Conservation (phyloP, 2,797 vertebrate genomes). For the Ctenopoma kingsleyae region DNA sequence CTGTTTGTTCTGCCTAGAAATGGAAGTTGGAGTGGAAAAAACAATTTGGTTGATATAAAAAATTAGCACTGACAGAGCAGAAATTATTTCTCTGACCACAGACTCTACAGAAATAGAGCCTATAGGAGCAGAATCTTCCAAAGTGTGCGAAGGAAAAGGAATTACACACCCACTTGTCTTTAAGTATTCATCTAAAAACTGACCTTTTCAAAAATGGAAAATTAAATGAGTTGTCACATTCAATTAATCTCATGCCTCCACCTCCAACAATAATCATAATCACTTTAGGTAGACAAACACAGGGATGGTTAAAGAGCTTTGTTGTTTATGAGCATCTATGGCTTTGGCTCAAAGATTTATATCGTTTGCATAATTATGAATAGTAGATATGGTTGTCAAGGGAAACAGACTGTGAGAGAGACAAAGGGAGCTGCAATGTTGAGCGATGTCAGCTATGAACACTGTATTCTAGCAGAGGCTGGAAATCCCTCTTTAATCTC, state of each 20-base stretch:
- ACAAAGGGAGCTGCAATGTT: slow-evolving; percentile 21
- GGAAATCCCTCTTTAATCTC: slow-evolving; percentile 29
- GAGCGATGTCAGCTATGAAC: slow-evolving; percentile 8
- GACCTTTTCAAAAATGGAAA: slow-evolving; percentile 65
- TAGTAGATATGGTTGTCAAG: slow-evolving; percentile 71
- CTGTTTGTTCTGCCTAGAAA: slow-evolving; percentile 72
- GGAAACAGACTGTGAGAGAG: slow-evolving; percentile 55
- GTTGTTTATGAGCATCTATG: slow-evolving; percentile 63
- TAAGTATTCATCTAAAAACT: slow-evolving; percentile 49
- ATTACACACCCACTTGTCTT: slow-evolving; percentile 15
- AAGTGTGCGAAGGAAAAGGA: slow-evolving; percentile 32
- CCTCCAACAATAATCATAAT: slow-evolving; percentile 55
- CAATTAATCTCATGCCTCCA: slow-evolving; percentile 64
- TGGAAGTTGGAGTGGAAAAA: slow-evolving; percentile 57
- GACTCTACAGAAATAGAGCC: slow-evolving; percentile 52
- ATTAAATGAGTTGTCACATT: slow-evolving; percentile 71
- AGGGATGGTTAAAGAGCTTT: slow-evolving; percentile 41
- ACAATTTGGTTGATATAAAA: slow-evolving; percentile 56
- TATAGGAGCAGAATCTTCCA: slow-evolving; percentile 14
- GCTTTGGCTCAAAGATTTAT: slow-evolving; percentile 57
- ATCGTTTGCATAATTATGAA: slow-evolving; percentile 71
- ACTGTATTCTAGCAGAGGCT: slow-evolving; percentile 5
- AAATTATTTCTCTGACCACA: slow-evolving; percentile 43
- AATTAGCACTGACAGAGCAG: slow-evolving; percentile 47
- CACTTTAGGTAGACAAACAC: slow-evolving; percentile 58